Evolutionary conservation across 1,140 invertebrate genomes (phyloP).

Genomic region (Hermetia illucens): DNA sequence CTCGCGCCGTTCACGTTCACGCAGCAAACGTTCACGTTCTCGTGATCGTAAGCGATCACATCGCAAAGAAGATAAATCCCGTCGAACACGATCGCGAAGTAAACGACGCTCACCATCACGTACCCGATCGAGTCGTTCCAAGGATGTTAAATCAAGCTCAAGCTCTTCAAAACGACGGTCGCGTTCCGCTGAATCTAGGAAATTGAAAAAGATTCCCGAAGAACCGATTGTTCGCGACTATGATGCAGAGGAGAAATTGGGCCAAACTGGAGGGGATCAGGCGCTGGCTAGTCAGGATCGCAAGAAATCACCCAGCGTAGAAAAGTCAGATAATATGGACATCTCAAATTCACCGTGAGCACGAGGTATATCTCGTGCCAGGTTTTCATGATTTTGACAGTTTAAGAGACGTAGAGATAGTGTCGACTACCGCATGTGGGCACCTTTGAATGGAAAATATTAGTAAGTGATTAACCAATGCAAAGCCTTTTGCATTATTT

Average conservation of each 20-base stretch:
- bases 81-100: slow-evolving; percentile 21
- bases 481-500: no score
- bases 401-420: no score
- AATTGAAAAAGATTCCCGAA: slow-evolving; percentile 23
- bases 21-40: slow-evolving; percentile 39
- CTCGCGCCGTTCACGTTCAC: slow-evolving; percentile 35
- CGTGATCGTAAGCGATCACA: slow-evolving; percentile 25
- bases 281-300: slow-evolving; percentile 15
- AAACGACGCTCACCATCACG: slow-evolving; percentile 24
- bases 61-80: slow-evolving; percentile 21
- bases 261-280: slow-evolving; percentile 18
- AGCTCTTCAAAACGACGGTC: slow-evolving; percentile 22
- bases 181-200: slow-evolving; percentile 19
- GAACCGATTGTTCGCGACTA: slow-evolving; percentile 31
- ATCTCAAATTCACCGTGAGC: slow-evolving; percentile 35
- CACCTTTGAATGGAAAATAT: no score
- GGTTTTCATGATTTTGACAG: no score
- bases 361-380: no score
- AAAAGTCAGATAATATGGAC: slow-evolving; percentile 44
- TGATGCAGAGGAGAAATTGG: slow-evolving; percentile 37
- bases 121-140: slow-evolving; percentile 21
- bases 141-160: slow-evolving; percentile 14
- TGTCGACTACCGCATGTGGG: no score
- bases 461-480: no score
- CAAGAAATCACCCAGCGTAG: slow-evolving; percentile 30